Conservation (phyloP, 2,113 vertebrate species). For the Raja brachyura region DNA sequence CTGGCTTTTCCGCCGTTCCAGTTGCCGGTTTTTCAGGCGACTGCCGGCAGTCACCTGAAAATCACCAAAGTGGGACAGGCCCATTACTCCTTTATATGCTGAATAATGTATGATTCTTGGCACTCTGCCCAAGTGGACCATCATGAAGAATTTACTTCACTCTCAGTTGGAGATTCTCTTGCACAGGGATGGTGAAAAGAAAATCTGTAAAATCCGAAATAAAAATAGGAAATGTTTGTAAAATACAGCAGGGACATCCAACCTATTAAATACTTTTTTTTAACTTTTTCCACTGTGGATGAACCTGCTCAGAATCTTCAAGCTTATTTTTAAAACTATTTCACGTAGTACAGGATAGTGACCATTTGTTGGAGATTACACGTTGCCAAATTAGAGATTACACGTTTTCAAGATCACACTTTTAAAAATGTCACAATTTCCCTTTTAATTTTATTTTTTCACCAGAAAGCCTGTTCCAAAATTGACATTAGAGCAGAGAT, state of each 20-base stretch:
- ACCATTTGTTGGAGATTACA: not conserved
- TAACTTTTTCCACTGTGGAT: not conserved
- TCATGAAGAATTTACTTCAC: not conserved
- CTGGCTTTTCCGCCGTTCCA: no score
- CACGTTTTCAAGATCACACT: not conserved
- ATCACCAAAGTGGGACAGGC: no score
- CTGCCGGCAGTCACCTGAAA: no score
- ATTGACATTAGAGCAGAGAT: not conserved
- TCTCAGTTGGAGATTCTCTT: not conserved
- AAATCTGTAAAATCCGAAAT: not conserved
- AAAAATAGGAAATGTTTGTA: not conserved
- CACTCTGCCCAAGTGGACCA: not conserved
- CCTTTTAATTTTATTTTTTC: not conserved
- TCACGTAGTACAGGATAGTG: not conserved
- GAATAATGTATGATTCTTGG: not conserved
- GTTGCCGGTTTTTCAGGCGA: no score
- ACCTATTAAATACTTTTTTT: not conserved
- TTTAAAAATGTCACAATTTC: not conserved
- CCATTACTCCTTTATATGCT: not conserved
- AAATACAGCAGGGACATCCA: not conserved
- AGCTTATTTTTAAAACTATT: not conserved
- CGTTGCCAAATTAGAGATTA: not conserved
- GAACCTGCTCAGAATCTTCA: not conserved
- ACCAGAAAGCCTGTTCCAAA: not conserved
- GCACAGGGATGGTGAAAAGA: not conserved